These are phyloP conservation scores for Lepidurus couesii DNA, from an alignment of 1,140 invertebrate genomes.

Conservation along the genomic window DNA sequence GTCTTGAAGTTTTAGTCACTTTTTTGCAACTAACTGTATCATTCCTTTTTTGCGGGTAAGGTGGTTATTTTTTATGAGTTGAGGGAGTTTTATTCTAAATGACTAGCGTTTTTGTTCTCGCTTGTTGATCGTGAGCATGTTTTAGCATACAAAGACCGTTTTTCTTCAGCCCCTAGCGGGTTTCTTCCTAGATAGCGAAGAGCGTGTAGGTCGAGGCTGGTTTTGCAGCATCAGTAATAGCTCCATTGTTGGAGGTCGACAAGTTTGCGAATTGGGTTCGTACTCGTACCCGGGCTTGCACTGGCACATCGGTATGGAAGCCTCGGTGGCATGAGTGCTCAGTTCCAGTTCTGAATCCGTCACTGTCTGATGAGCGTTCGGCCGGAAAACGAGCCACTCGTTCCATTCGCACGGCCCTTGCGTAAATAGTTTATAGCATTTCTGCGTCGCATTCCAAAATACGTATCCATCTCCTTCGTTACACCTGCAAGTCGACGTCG, in stretches of 20 bases:
- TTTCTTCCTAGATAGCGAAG: neutral
- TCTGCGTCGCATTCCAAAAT: constrained; percentile 54
- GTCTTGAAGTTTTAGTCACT: constrained; percentile 8
- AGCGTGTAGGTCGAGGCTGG: neutral
- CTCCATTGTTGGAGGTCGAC: constrained; percentile 31
- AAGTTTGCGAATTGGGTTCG: constrained; percentile 24
- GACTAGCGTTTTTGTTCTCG: too few relatives aligned
- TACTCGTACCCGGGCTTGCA: constrained; percentile 60
- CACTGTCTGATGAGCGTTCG: constrained; percentile 40
- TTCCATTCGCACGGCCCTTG: constrained; percentile 64
- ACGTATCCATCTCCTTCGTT: constrained; percentile 50
- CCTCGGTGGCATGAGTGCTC: constrained; percentile 43
- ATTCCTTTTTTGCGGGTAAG: neutral
- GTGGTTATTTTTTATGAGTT: neutral
- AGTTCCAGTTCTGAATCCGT: constrained; percentile 39
- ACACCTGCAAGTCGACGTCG: constrained; percentile 47
- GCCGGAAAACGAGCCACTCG: constrained; percentile 60
- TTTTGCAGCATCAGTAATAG: constrained; percentile 28
- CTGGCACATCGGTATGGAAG: constrained; percentile 50
- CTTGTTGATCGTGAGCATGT: too few relatives aligned
- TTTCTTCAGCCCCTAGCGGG: neutral
- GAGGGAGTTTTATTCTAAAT: too few relatives aligned
- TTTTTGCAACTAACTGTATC: neutral
- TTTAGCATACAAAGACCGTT: neutral
- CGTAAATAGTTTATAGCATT: constrained; percentile 64